Percentiles rank a stretch among this genome's conserved stretches.
Evolutionary conservation across 2,113 vertebrate species (phyloP).

Genomic region (Pachypanchax playfairii): DNA sequence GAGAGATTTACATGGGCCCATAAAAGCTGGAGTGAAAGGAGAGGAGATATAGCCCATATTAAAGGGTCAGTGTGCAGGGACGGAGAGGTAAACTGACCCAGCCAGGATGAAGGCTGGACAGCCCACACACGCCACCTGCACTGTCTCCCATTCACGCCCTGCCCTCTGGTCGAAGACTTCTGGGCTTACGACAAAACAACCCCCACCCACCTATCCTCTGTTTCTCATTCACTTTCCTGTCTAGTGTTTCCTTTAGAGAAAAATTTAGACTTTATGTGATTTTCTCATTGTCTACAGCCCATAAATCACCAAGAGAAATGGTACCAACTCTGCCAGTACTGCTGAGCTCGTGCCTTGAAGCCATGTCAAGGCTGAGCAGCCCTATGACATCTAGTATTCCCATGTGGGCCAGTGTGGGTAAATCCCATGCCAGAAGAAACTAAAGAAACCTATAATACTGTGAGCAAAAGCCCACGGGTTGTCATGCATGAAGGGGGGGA

Average conservation of each 20-base stretch:
- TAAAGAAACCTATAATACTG: constrained; percentile 72
- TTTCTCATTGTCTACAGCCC: constrained; percentile 55
- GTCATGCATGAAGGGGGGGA: constrained; percentile 27
- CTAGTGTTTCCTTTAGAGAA: constrained; percentile 64
- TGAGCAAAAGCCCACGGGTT: constrained; percentile 61
- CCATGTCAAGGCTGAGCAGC: constrained; percentile 60
- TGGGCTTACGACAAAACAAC: constrained; percentile 44
- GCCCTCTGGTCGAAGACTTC: constrained; percentile 56
- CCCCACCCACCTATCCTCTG: constrained; percentile 14
- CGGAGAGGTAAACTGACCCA: constrained; percentile 66
- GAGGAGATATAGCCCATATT: constrained; percentile 58
- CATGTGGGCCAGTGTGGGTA: constrained; percentile 27
- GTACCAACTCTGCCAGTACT: constrained; percentile 29
- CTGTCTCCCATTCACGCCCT: constrained; percentile 56
- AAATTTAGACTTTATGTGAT: constrained; percentile 35
- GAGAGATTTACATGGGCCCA: constrained; percentile 74
- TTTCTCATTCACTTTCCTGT: constrained; percentile 46
- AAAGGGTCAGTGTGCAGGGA: constrained; percentile 56
- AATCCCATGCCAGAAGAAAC: constrained; percentile 68
- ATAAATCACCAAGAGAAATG: constrained; percentile 76
- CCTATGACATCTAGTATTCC: constrained; percentile 64
- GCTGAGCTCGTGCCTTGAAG: constrained; percentile 65
- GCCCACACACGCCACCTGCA: constrained; percentile 66
- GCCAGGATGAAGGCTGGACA: constrained; percentile 43
- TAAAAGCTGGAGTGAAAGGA: constrained; percentile 72